Percentiles rank a stretch among this genome's conserved stretches.
These are phyloP conservation scores for Pristionchus arcanus DNA, from an alignment of 2,888 invertebrate genomes.

Conservation along the genomic window DNA sequence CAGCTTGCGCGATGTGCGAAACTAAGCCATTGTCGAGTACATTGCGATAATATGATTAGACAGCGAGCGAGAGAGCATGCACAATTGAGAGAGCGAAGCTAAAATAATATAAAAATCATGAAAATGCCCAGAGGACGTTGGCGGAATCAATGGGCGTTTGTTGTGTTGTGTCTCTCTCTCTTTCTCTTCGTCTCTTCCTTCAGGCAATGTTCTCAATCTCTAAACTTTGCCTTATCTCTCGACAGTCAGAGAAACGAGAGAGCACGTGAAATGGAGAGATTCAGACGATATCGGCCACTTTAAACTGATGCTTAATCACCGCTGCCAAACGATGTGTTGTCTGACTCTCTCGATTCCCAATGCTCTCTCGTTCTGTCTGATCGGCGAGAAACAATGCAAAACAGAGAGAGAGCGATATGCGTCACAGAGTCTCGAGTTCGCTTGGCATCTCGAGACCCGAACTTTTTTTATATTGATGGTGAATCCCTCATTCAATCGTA, in stretches of 20 bases:
- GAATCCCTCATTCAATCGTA: too few species aligned
- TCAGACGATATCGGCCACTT: background rate
- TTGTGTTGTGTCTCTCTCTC: background rate
- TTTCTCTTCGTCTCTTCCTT: background rate
- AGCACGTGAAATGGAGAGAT: too few species aligned
- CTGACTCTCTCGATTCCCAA: too few species aligned
- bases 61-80: background rate
- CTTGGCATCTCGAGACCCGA: too few species aligned
- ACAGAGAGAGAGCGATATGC: too few species aligned
- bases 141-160: slow-evolving; percentile 8
- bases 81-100: background rate
- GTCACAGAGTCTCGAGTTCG: too few species aligned
- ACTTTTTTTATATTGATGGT: too few species aligned
- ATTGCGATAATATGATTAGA: too few species aligned
- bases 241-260: background rate
- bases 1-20: background rate
- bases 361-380: too few species aligned
- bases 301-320: slow-evolving; percentile 19
- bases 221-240: background rate
- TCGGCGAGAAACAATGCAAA: too few species aligned
- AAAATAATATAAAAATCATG: background rate
- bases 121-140: background rate
- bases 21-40: background rate
- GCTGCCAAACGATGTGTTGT: background rate
- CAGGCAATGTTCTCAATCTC: too few species aligned